Base-by-base conservation (phyloP, 2,888 invertebrate genomes). In the Netelia melanura region DNA sequence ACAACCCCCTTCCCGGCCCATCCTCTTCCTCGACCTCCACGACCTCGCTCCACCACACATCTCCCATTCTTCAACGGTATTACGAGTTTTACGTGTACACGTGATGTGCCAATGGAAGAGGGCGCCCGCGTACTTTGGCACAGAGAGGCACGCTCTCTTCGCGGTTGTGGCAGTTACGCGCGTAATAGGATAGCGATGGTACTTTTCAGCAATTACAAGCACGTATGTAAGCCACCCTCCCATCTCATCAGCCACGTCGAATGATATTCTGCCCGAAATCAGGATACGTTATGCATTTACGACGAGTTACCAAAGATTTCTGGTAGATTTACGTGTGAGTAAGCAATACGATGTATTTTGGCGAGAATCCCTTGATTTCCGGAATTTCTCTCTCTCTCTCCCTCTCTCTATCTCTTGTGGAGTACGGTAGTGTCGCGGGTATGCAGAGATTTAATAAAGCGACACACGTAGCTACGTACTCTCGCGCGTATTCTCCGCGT, bases 81-180 rank as follows among this genome's bases (percentile, higher is more conserved):
- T 75, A 80, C 75, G 52, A 74, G 79, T 83, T 79, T 70, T 83
- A 64, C 68, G 62, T 62, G 78, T 54, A 43, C 78, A 68, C 67
- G 78, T 74, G 75, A 25, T 62, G 54, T 54, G 74, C 75, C 52
- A 65, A 17, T 17, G 62, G 74, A 62, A 10, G 14, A 48, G 61
- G 48, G 38, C 38, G 25, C 48, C 25, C 21, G 48, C 54, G 54
- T 58, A 25, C 79, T 79, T 75, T 38, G 71, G 52, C 52, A 61
- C 43, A 71, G 25, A 71, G 62, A 14, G 48, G 48, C 54, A 43
- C 74, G 58, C 74, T 52, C 43, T 30, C 11, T 17, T 43, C 44
- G 10, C 65, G 43, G 10, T 48, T n/a, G 38, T 21, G 38, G 54
- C 64, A 64, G 54, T 52, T 52, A 64, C 75, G 17, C 58, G 25